Conservation (phyloP, 2,797 vertebrate species). For the Melanotaenia trifasciata region DNA sequence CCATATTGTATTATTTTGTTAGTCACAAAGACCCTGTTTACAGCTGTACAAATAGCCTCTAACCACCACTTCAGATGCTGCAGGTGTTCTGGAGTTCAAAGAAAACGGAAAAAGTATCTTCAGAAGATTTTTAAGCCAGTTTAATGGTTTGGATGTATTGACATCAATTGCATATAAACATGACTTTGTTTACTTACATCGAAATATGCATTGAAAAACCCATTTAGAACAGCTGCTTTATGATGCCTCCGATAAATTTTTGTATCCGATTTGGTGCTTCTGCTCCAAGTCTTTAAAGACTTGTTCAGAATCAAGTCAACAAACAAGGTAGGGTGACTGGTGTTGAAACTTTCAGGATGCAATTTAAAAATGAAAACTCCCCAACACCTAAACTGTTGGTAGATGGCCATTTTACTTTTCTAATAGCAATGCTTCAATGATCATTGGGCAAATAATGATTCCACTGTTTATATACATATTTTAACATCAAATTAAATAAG, state of each 20-base stretch:
- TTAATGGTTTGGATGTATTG: constrained; percentile 17
- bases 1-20: constrained; percentile 2
- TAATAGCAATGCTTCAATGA: too few species aligned
- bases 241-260: constrained; percentile 6
- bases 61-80: constrained; percentile 36
- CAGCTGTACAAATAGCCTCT: constrained; percentile 27
- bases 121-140: constrained; percentile 23
- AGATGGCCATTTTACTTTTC: too few species aligned
- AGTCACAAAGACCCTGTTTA: not conserved
- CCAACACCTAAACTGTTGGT: too few species aligned
- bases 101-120: constrained; percentile 22
- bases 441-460: too few species aligned
- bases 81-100: constrained; percentile 50
- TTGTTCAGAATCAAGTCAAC: not conserved
- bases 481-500: too few species aligned
- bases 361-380: too few species aligned
- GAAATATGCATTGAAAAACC: constrained; percentile 4
- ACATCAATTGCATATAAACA: constrained; percentile 14
- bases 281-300: constrained; percentile 6
- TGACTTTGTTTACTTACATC: constrained; percentile 9
- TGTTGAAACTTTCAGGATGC: too few species aligned
- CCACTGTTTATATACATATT: too few species aligned
- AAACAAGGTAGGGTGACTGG: not conserved
- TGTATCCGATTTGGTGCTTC: not conserved
- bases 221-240: constrained; percentile 13